Evolutionary conservation across 2,113 vertebrate species (phyloP).

Genomic region (Arothron firmamentum): DNA sequence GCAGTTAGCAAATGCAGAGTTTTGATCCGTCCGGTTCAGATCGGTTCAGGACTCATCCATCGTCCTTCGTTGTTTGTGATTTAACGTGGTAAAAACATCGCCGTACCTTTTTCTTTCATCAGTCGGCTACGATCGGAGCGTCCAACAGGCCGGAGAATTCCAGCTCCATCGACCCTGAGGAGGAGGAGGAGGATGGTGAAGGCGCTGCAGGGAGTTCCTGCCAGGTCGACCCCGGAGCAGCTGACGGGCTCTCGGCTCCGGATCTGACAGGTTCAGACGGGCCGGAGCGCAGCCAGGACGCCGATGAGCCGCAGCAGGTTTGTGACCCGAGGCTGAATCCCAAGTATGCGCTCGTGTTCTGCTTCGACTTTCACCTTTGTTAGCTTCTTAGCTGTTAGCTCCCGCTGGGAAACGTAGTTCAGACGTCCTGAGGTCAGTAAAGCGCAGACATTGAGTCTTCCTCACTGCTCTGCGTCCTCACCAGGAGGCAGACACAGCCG

Average conservation of each 20-base stretch:
- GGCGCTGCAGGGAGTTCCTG: not conserved
- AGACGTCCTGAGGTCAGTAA: too few relatives aligned
- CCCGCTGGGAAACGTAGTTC: too few relatives aligned
- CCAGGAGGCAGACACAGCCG: slow-evolving; percentile 23
- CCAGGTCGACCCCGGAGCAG: not conserved
- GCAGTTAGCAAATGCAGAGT: too few relatives aligned
- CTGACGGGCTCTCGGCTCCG: slow-evolving; percentile 7
- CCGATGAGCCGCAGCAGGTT: slow-evolving; percentile 32
- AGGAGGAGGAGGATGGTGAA: slow-evolving; percentile 7
- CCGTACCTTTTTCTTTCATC: not conserved
- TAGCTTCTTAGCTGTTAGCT: too few relatives aligned
- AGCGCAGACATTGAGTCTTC: not conserved
- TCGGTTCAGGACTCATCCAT: too few relatives aligned
- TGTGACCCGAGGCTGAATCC: slow-evolving; percentile 20
- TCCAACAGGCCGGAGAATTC: slow-evolving; percentile 1
- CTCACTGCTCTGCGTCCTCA: not conserved
- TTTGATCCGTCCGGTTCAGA: too few relatives aligned
- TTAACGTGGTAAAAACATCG: too few relatives aligned
- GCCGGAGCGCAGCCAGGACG: not conserved
- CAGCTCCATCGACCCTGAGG: slow-evolving; percentile 11
- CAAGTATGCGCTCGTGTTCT: not conserved
- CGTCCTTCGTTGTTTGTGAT: slow-evolving; percentile 10
- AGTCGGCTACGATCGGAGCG: not conserved
- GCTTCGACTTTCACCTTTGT: not conserved
- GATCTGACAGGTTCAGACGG: not conserved